These are phyloP conservation scores for Babylonia areolata DNA, from an alignment of 1,140 invertebrate genomes.

Conservation along the genomic window DNA sequence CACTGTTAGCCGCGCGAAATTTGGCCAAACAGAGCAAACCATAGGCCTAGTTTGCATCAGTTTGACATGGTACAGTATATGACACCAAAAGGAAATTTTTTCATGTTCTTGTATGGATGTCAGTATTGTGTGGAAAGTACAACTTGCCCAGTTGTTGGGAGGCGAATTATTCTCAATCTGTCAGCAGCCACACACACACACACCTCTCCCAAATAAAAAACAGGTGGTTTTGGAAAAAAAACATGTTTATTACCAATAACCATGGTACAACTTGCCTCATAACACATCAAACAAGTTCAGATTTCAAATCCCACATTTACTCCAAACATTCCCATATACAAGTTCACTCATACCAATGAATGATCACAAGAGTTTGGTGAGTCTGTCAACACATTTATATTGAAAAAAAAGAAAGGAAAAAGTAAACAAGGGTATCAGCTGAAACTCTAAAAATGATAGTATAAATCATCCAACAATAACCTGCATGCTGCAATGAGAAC, in stretches of 20 bases:
- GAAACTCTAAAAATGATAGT: background rate
- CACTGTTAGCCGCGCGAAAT: too few species aligned
- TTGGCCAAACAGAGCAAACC: too few species aligned
- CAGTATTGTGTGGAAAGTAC: too few species aligned
- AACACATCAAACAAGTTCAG: background rate
- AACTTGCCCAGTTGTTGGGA: too few species aligned
- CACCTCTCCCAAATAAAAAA: background rate
- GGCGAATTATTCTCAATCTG: too few species aligned
- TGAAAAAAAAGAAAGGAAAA: constrained; percentile 9
- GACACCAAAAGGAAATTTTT: too few species aligned
- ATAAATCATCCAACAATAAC: background rate
- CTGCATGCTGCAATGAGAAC: background rate
- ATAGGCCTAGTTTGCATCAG: too few species aligned
- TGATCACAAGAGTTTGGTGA: constrained; percentile 36
- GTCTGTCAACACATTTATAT: background rate
- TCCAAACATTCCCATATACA: background rate
- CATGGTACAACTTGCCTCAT: constrained; percentile 8
- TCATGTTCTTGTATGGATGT: too few species aligned
- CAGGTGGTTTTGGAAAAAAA: background rate
- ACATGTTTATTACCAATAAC: background rate
- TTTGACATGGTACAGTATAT: too few species aligned
- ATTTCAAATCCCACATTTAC: background rate
- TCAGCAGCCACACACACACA: too few species aligned
- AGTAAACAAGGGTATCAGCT: background rate
- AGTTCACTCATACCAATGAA: constrained; percentile 19